Conservation (phyloP, 1,140 invertebrate genomes). For the Hermatobates lingyangjiaoensis region DNA sequence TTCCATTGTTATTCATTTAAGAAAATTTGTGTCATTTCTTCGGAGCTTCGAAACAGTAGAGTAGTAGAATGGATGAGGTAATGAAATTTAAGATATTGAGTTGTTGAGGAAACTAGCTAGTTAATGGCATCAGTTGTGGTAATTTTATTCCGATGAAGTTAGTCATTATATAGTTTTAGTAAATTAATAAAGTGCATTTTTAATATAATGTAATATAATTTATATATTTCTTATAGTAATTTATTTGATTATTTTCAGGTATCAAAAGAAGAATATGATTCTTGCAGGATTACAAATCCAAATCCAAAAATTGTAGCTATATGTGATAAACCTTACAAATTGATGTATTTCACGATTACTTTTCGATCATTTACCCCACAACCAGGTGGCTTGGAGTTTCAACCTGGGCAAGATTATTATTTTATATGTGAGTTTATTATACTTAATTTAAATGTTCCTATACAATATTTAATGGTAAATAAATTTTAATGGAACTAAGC, state of each 20-base stretch:
- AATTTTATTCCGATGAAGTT: no score
- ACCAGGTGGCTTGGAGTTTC: conserved; percentile 82
- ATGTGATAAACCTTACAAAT: conserved; percentile 83
- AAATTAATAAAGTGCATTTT: no score
- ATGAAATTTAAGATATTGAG: no score
- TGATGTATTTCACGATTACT: conserved; percentile 91
- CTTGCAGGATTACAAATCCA: conserved; percentile 83
- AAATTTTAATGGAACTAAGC: no score
- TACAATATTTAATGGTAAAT: neutral
- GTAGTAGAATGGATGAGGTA: no score
- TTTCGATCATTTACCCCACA: conserved; percentile 90
- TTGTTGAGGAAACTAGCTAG: no score
- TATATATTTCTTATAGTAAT: neutral
- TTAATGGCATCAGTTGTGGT: no score
- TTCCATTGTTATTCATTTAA: no score
- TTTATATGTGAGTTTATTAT: conserved; percentile 61
- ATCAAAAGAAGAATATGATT: conserved; percentile 88
- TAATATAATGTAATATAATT: no score
- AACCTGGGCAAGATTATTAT: conserved; percentile 86
- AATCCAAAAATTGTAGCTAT: conserved; percentile 82
- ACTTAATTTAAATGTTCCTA: neutral
- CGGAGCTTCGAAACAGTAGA: no score
- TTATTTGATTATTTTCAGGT: conserved; percentile 29
- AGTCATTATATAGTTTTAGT: no score
- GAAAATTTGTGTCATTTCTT: no score